These are phyloP conservation scores for Anas platyrhynchos DNA, from an alignment of 2,113 vertebrate species.

Conservation along the genomic window DNA sequence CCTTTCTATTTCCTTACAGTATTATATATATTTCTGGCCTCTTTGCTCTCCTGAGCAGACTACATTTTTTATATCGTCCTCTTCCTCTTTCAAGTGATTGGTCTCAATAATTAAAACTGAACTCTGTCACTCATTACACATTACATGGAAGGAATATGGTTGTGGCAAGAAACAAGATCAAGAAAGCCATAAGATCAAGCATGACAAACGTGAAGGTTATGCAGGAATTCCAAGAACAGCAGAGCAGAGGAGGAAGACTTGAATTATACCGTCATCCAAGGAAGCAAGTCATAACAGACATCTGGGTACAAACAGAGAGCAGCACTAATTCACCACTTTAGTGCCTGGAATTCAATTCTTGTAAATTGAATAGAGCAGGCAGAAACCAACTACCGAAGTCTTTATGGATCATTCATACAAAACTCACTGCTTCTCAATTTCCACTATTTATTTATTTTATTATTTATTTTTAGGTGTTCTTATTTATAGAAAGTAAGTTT, in stretches of 20 bases:
- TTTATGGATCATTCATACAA: neutral
- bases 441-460: neutral
- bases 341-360: neutral
- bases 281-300: neutral
- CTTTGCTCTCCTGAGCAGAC: neutral
- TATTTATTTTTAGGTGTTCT: neutral
- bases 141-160: neutral
- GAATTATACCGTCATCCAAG: neutral
- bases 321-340: neutral
- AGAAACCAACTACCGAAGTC: neutral
- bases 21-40: too few species aligned
- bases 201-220: neutral
- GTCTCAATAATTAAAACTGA: neutral
- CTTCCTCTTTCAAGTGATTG: neutral
- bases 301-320: neutral
- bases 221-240: neutral
- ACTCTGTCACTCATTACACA: neutral
- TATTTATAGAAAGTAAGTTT: neutral
- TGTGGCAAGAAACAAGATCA: neutral
- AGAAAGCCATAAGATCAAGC: neutral
- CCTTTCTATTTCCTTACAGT: neutral
- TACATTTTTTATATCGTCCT: neutral
- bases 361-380: neutral
- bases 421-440: neutral
- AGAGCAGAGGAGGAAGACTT: neutral